Evolutionary conservation across 2,888 invertebrate species (phyloP).

Genomic region (Noctua janthe): DNA sequence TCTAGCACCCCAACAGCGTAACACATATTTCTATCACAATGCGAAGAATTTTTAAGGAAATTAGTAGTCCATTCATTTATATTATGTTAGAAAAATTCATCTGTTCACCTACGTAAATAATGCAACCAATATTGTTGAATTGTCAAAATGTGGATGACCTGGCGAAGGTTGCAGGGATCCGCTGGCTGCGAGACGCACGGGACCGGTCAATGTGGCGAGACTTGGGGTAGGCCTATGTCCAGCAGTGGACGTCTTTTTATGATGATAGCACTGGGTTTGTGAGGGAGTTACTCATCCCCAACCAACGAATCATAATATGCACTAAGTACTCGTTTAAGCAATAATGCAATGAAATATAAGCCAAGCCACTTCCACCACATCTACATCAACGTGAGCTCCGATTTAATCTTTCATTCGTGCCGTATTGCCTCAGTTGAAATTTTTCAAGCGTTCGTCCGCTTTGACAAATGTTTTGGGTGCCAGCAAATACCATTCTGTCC

Average conservation of each 20-base stretch:
- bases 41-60: not conserved
- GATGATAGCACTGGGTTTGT: too few relatives aligned
- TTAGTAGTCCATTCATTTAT: not conserved
- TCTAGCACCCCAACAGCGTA: not conserved
- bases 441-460: conserved; percentile 80
- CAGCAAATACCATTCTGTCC: conserved; percentile 64
- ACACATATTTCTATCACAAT: not conserved
- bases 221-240: too few relatives aligned
- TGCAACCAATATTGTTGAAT: too few relatives aligned
- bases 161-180: too few relatives aligned
- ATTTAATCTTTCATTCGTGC: conserved; percentile 85
- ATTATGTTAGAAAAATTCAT: not conserved
- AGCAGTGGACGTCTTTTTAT: too few relatives aligned
- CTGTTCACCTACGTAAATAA: not conserved
- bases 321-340: too few relatives aligned
- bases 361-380: conserved; percentile 60
- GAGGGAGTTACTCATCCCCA: too few relatives aligned
- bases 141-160: too few relatives aligned
- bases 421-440: conserved; percentile 82
- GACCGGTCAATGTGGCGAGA: too few relatives aligned
- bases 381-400: conserved; percentile 62
- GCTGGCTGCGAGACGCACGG: too few relatives aligned
- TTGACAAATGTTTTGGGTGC: conserved; percentile 83
- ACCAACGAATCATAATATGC: too few relatives aligned
- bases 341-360: too few relatives aligned